phyloP scores from a whole-genome alignment of 2,888 invertebrate species.

The Parasteatoda lunata region DNA sequence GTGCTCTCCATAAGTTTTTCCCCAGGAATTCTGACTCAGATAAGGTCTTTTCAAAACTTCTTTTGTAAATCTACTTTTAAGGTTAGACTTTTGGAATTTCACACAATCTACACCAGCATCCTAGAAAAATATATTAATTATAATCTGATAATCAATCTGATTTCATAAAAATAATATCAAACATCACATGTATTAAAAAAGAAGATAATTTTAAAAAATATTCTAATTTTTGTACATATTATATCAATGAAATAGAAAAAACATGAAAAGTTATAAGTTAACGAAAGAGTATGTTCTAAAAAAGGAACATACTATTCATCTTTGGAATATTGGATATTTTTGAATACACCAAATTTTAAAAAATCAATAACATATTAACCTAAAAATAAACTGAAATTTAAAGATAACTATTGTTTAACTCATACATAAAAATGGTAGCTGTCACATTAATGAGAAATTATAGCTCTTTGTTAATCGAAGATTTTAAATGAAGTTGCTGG shows the following conservation, averaged over 20 bases:
- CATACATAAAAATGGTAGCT: too few relatives aligned
- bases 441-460: too few relatives aligned
- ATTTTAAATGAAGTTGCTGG: too few relatives aligned
- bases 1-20: constrained; percentile 86
- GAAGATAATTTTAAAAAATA: background rate
- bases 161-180: too few relatives aligned
- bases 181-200: too few relatives aligned
- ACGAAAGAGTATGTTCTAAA: background rate
- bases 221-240: background rate
- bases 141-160: too few relatives aligned
- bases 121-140: constrained; percentile 16
- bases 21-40: constrained; percentile 82
- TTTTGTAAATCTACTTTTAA: constrained; percentile 83
- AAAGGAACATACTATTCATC: background rate
- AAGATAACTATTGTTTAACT: too few relatives aligned
- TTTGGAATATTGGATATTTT: too few relatives aligned
- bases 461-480: too few relatives aligned
- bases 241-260: background rate
- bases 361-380: too few relatives aligned
- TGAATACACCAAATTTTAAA: too few relatives aligned
- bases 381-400: too few relatives aligned
- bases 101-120: constrained; percentile 79
- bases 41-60: constrained; percentile 81
- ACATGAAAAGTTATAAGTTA: background rate
- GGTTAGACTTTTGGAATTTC: constrained; percentile 87